These are phyloP conservation scores for Stichopus horrens DNA, from an alignment of 53 echinoderm and acorn worm species.

Conservation along the genomic window DNA sequence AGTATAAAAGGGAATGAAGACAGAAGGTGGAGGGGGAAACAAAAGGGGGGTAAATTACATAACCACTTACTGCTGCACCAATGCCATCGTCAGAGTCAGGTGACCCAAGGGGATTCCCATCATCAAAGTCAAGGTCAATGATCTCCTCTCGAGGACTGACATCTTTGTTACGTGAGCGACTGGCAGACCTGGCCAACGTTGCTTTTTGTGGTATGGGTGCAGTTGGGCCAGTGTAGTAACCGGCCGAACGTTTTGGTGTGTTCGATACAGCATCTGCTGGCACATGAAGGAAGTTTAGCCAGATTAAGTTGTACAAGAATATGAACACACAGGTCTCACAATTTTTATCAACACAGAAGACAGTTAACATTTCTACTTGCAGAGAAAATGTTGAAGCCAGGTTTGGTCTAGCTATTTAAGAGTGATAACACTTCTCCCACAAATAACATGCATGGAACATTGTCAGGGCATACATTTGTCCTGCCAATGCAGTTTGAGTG, in stretches of 20 bases:
- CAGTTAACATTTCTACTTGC: no score
- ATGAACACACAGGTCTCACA: no score
- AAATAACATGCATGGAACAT: no score
- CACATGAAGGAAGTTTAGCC: not conserved
- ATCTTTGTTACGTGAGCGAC: conserved; percentile 58
- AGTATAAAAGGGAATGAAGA: no score
- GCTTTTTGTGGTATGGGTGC: conserved; percentile 87
- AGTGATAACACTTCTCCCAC: no score
- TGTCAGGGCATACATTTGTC: no score
- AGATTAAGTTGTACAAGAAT: no score
- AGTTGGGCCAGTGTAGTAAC: conserved; percentile 13
- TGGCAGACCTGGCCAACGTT: conserved; percentile 85
- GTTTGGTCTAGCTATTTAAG: no score
- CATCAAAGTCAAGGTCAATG: conserved; percentile 67
- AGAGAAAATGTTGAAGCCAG: no score
- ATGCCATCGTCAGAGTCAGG: conserved; percentile 69
- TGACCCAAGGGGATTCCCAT: conserved; percentile 55
- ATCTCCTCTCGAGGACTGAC: conserved; percentile 56
- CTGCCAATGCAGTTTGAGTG: no score
- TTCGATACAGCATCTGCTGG: conserved; percentile 38
- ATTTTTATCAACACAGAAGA: no score
- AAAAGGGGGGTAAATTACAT: not conserved
- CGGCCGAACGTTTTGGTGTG: conserved; percentile 34
- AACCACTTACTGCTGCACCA: conserved; percentile 65
- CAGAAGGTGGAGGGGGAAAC: conserved; percentile 56